Base-by-base conservation (phyloP, 2,113 vertebrate genomes). In the Corvus cornix region DNA sequence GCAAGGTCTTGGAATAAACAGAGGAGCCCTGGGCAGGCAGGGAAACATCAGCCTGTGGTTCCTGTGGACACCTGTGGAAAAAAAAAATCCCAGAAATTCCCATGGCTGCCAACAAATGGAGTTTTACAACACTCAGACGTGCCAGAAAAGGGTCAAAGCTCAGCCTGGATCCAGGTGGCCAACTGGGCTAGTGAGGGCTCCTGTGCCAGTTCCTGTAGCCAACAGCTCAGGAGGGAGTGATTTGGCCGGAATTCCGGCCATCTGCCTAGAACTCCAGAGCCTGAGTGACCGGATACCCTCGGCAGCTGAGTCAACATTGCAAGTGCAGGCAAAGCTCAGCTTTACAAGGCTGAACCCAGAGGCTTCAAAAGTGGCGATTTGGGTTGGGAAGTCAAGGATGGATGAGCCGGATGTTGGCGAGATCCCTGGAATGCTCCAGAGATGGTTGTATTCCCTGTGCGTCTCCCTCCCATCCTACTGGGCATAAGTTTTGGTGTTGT, bases 271-370 rank as follows among this genome's bases (percentile, higher is more conserved):
- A 6, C 11, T 92, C 17, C n/a, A 3, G 72, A 43, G 56, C 63
- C 84, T 69, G 52, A 82, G 51, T 7, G 69, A 67, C 48, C 27
- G 33, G 92, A 95, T 72, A 23, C 81, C 78, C 66, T 4, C 7
- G 2, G 84, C 93, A 96, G 93, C 96, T 96, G 95, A 93, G 82
- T n/a, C 95, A 93, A 84, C 90, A 89, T 39, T 2, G 30, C 81
- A 44, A 68, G 84, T 2, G 62, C 74, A 18, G n/a, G 84, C 56
- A 78, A 68, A 78, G 60, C 69, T 89, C 35, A 2, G 26, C 35
- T 76, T 91, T 52, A 23, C 74, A 56, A 46, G 4, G 52, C 39
- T n/a, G 30, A 8, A 37, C 28, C 74, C 11, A 18, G 84, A 56
- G 16, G 52, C 19, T 84, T 48, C 93, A 11, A 4, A 37, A 82